These are phyloP conservation scores for Bombus ignitus DNA, from an alignment of 1,140 invertebrate species.

Conservation along the genomic window DNA sequence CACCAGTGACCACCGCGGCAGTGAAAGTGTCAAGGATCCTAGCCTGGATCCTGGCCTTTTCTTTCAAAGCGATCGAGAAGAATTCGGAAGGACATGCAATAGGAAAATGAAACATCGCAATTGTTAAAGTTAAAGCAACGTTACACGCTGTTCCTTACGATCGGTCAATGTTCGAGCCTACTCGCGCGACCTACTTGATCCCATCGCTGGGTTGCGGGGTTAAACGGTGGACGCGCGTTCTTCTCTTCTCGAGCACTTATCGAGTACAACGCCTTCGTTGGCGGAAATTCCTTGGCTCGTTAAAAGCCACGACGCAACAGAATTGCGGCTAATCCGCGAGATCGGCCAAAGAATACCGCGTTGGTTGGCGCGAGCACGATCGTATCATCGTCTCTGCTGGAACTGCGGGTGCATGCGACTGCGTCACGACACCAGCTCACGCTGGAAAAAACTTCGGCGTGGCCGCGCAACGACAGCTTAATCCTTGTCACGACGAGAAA, in stretches of 20 bases:
- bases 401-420: neutral
- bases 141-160: too few species aligned
- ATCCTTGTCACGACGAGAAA: conserved; percentile 39
- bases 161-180: too few species aligned
- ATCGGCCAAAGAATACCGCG: neutral
- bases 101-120: too few species aligned
- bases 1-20: too few species aligned
- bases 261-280: neutral
- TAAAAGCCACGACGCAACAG: neutral
- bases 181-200: neutral
- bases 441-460: neutral
- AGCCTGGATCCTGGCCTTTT: accelerated
- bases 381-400: neutral
- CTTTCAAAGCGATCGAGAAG: too few species aligned
- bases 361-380: neutral
- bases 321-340: conserved; percentile 29
- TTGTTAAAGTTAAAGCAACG: too few species aligned
- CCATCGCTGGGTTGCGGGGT: neutral
- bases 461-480: conserved; percentile 19
- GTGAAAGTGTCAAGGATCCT: too few species aligned
- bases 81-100: accelerated
- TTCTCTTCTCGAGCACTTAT: neutral
- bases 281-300: conserved; percentile 35
- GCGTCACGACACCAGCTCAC: neutral
- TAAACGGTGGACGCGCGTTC: conserved; percentile 1